These are phyloP conservation scores for Gallinago jamesoni DNA, from an alignment of 2,113 vertebrate genomes.

Conservation along the genomic window DNA sequence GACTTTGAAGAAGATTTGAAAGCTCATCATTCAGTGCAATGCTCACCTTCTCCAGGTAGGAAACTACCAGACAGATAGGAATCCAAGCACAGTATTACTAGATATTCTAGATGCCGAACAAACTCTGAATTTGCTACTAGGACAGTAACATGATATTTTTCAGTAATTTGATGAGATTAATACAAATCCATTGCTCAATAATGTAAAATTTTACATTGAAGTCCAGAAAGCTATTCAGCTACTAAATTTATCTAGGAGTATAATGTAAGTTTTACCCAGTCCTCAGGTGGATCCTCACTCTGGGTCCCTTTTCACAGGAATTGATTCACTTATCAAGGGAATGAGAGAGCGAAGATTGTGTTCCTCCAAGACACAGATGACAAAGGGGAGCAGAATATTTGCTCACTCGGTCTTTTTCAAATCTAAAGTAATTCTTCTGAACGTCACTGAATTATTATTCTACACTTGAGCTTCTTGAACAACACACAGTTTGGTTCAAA, in stretches of 20 bases:
- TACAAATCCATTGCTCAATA: neutral
- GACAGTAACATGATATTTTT: neutral
- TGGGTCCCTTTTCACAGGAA: neutral
- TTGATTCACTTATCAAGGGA: neutral
- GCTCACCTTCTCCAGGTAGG: slow-evolving; percentile 90
- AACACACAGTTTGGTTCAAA: neutral
- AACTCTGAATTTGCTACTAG: neutral
- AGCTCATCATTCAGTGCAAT: slow-evolving; percentile 85
- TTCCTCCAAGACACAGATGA: neutral
- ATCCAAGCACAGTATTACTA: neutral
- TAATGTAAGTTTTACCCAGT: neutral
- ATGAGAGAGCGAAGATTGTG: neutral
- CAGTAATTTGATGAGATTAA: neutral
- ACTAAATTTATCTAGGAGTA: neutral
- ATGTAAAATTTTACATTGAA: neutral
- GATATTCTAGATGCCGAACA: neutral
- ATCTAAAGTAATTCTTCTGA: neutral
- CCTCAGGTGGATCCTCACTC: neutral
- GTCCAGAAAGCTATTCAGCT: neutral
- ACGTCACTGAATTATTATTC: neutral
- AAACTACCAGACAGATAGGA: neutral
- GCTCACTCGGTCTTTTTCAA: neutral
- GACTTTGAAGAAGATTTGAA: slow-evolving; percentile 90
- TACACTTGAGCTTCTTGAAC: neutral
- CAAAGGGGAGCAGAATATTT: neutral